phyloP scores from a whole-genome alignment of 2,113 vertebrate genomes.

The Symphodus melops region DNA sequence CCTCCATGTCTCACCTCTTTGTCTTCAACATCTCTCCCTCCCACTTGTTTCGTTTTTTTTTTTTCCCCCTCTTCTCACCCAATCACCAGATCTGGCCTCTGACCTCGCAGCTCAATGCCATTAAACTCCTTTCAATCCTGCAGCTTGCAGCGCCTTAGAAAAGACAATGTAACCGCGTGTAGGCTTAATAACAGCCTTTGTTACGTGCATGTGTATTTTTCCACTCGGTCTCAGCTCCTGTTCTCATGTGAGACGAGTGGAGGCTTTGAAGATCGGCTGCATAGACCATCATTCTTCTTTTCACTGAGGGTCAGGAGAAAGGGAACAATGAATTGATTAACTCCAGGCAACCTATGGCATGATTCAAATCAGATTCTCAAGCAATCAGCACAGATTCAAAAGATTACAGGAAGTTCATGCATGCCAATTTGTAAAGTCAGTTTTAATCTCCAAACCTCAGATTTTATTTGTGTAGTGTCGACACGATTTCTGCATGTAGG shows the following conservation, averaged over 20 bases:
- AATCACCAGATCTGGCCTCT: constrained; percentile 68
- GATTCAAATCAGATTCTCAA: not conserved
- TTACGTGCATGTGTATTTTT: constrained; percentile 9
- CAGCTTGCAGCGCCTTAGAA: constrained; percentile 23
- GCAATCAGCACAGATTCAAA: not conserved
- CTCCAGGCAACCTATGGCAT: not conserved
- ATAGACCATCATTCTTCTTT: constrained; percentile 2
- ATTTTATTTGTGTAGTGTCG: too few species aligned
- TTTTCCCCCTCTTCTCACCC: constrained; percentile 23
- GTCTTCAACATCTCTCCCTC: constrained; percentile 15
- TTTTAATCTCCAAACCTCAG: too few species aligned
- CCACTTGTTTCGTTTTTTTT: constrained; percentile 15
- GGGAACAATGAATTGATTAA: constrained; percentile 29
- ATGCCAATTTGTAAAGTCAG: too few species aligned
- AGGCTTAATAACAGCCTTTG: constrained; percentile 18
- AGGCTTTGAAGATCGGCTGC: not conserved
- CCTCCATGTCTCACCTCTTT: constrained; percentile 14
- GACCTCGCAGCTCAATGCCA: constrained; percentile 62
- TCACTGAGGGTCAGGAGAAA: not conserved
- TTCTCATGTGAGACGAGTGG: not conserved
- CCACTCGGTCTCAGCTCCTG: constrained; percentile 2
- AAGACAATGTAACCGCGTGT: constrained; percentile 28
- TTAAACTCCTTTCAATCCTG: constrained; percentile 64
- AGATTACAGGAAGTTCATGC: too few species aligned
- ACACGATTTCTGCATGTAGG: too few species aligned